Base-by-base conservation (phyloP, 2,888 invertebrate species). In the Tenthredo livida region DNA sequence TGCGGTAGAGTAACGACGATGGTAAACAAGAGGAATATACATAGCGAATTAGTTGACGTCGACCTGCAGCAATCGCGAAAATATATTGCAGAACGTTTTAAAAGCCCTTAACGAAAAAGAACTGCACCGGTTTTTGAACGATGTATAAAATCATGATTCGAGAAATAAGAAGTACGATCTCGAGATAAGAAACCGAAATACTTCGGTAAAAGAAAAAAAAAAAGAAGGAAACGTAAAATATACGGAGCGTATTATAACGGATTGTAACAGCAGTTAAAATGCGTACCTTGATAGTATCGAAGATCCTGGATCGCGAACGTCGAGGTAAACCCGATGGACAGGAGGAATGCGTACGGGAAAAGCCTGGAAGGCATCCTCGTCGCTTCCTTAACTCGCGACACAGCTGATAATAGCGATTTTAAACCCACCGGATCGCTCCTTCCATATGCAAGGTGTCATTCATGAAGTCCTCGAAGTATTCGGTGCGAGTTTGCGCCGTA, bases 271-370 rank as follows among this genome's bases (percentile, higher is more conserved):
- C n/a, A 21, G 77, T n/a, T 29, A 54, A 54, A 54, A 21, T 21
- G 40, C 91, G 90, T 87, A 93, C 93, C 92, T 89, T 89, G 90
- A 87, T 92, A 92, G 85, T 90, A 91, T 78, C 92, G 90, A 73
- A 90, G 88, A 87, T 91, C 92, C 85, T 90, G 91, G 84, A 88
- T 87, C 86, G 90, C 88, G 72, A 90, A 87, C 82, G 88, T 87
- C 37, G 90, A 86, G 84, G 90, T 89, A 1, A 91, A 86, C 77
- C 89, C 88, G 77, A 91, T 87, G 21, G 89, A 87, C 78, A 90
- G 86, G 80, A 91, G 86, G 86, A 90, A 87, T 86, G 86, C 88
- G 86, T 87, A 87, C 86, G 88, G 88, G 86, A 88, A 87, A 83
- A 89, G 88, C 87, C 89, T 88, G 86, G 88, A 89, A 88, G 88